A percentile compares a stretch with the other conserved stretches of the same genome.
These are phyloP conservation scores for Peribatodes rhomboidaria DNA, from an alignment of 2,888 invertebrate species.

Conservation along the genomic window DNA sequence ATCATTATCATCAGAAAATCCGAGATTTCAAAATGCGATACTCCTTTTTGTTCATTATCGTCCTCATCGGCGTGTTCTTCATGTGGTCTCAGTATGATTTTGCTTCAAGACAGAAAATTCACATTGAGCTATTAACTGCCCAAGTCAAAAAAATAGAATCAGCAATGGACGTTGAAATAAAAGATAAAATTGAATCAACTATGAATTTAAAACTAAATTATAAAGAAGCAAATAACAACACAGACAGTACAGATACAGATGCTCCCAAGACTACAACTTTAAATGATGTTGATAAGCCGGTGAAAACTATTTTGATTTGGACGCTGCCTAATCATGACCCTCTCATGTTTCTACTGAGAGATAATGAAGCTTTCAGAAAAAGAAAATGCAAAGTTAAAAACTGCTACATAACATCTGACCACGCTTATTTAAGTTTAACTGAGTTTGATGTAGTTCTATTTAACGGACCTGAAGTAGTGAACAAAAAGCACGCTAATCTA, in stretches of 20 bases:
- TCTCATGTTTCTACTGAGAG: constrained; percentile 53
- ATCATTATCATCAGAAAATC: not conserved
- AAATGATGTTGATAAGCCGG: constrained; percentile 3
- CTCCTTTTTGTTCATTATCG: constrained; percentile 4
- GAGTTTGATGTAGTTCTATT: constrained; percentile 61
- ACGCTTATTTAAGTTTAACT: constrained; percentile 44
- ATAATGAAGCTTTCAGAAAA: constrained; percentile 51
- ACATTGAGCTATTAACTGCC: not conserved
- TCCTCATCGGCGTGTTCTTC: constrained; percentile 1
- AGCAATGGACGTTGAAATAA: constrained; percentile 16
- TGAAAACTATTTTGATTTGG: constrained; percentile 55
- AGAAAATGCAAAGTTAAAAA: constrained; percentile 56
- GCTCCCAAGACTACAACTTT: not conserved
- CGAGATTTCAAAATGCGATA: constrained; percentile 6
- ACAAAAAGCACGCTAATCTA: constrained; percentile 22
- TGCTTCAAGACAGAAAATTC: constrained; percentile 5
- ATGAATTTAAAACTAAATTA: constrained; percentile 2
- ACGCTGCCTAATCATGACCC: constrained; percentile 52
- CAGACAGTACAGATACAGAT: not conserved
- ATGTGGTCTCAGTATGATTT: constrained; percentile 22
- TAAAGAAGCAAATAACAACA: not conserved
- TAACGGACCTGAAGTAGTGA: constrained; percentile 55
- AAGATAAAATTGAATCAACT: constrained; percentile 14
- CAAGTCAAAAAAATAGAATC: constrained; percentile 9
- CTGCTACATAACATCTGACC: constrained; percentile 58